Conservation (phyloP, 2,113 vertebrate genomes). For the Mellivora capensis region DNA sequence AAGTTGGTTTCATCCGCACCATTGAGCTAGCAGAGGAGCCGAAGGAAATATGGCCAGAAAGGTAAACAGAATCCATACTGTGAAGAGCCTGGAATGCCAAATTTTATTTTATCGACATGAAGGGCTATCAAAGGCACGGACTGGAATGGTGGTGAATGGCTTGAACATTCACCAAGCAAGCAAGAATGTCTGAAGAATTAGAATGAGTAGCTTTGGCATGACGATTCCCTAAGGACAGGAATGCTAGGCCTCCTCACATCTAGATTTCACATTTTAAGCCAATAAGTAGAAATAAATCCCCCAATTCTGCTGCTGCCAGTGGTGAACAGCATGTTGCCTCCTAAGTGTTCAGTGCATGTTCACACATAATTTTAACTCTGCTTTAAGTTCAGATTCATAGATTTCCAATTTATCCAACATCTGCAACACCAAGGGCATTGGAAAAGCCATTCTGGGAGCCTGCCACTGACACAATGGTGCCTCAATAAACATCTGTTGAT, state of each 20-base stretch:
- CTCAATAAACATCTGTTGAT: conserved; percentile 34
- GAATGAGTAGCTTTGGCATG: conserved; percentile 1
- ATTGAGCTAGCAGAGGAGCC: background rate
- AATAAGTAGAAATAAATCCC: conserved; percentile 49
- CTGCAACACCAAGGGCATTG: conserved; percentile 49
- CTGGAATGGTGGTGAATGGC: background rate
- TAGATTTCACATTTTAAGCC: conserved; percentile 47
- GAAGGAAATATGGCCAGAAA: background rate
- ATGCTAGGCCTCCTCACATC: background rate
- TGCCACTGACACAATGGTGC: background rate
- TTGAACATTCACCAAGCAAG: background rate
- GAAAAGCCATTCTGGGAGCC: conserved; percentile 27
- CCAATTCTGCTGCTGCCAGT: conserved; percentile 1
- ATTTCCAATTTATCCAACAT: conserved; percentile 57
- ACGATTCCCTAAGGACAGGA: background rate
- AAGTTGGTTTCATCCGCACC: background rate
- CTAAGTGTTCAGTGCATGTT: conserved; percentile 60
- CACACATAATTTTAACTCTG: conserved; percentile 66
- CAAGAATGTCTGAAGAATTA: conserved; percentile 14
- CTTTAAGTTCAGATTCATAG: conserved; percentile 69
- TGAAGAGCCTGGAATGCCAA: conserved; percentile 22
- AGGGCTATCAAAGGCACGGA: conserved; percentile 20
- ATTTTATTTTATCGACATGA: conserved; percentile 29
- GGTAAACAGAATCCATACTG: background rate
- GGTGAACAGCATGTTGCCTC: conserved; percentile 60